These are phyloP conservation scores for Caenorhabditis plicata DNA, from an alignment of 2,888 invertebrate species.

Conservation along the genomic window DNA sequence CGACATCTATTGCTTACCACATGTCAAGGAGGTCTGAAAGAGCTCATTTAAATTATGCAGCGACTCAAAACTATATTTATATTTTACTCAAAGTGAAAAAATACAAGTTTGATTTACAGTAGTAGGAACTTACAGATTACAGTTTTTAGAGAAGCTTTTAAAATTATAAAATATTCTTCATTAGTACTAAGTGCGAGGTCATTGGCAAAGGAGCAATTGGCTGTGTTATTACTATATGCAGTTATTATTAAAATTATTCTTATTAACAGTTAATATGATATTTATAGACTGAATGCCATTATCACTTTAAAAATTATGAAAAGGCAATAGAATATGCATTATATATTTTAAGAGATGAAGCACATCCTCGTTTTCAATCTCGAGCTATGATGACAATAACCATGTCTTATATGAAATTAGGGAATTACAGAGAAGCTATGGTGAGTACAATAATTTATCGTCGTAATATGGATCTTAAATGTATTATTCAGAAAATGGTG, in stretches of 20 bases:
- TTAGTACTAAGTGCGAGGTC: background rate
- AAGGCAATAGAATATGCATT: constrained; percentile 21
- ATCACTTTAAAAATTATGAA: constrained; percentile 10
- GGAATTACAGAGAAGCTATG: constrained; percentile 12
- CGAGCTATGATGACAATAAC: constrained; percentile 17
- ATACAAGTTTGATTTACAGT: constrained; percentile 11
- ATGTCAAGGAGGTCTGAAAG: constrained; percentile 11
- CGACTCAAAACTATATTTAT: constrained; percentile 6
- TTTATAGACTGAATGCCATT: constrained; percentile 7
- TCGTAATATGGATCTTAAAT: background rate
- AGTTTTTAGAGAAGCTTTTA: constrained; percentile 10
- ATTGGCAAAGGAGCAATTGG: constrained; percentile 2
- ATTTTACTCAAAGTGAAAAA: constrained; percentile 16
- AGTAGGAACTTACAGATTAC: background rate
- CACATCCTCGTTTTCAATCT: background rate
- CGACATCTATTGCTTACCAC: constrained; percentile 11
- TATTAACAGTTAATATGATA: background rate
- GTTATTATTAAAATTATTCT: background rate
- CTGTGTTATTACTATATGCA: constrained; percentile 12
- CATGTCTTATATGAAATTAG: constrained; percentile 21
- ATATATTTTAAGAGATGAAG: background rate
- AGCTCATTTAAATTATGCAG: constrained; percentile 6
- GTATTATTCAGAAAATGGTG: constrained; percentile 8
- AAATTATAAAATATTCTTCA: background rate
- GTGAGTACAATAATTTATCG: constrained; percentile 3